Conservation (phyloP, 2,797 vertebrate species). For the Hypotaenidia philippensis region DNA sequence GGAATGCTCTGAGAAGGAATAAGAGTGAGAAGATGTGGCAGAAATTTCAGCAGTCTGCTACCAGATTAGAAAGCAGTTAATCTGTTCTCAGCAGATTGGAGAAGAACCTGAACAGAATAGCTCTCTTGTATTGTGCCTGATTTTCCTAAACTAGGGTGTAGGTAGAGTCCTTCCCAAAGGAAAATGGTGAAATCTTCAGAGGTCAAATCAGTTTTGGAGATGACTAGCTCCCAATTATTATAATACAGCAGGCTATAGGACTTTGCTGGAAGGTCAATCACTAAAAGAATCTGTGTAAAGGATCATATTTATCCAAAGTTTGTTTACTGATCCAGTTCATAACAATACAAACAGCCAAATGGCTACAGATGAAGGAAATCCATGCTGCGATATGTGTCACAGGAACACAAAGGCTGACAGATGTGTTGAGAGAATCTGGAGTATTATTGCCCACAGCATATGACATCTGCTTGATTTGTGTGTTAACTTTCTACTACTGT, state of each 20-base stretch:
- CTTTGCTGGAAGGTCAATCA: not conserved
- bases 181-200: not conserved
- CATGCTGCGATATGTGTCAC: not conserved
- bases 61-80: not conserved
- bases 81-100: not conserved
- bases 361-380: not conserved
- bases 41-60: not conserved
- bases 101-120: not conserved
- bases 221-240: not conserved
- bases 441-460: not conserved
- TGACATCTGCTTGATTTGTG: not conserved
- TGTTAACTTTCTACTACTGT: not conserved
- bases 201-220: not conserved
- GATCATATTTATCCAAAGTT: not conserved
- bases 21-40: not conserved
- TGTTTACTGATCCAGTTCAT: not conserved
- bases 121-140: not conserved
- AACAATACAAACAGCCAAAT: not conserved
- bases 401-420: not conserved
- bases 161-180: not conserved
- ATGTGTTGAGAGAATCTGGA: not conserved
- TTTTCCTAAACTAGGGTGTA: not conserved
- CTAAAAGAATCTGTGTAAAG: not conserved
- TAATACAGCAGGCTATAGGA: not conserved
- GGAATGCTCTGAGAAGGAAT: not conserved